Conservation (phyloP, 2,797 vertebrate species). For the Alosa sapidissima region DNA sequence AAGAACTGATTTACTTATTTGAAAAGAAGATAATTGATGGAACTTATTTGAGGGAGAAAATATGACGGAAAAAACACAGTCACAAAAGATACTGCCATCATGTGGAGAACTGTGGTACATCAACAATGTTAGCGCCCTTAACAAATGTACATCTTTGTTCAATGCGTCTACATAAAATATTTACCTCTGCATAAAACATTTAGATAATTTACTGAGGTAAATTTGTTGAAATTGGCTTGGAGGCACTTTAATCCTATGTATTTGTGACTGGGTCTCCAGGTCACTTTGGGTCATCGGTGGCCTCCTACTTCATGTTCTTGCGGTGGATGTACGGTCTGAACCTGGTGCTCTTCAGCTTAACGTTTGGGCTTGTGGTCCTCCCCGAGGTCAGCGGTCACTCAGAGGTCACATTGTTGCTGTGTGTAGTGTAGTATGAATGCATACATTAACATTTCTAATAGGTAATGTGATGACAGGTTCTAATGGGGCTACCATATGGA, state of each 20-base stretch:
- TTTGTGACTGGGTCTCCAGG: conserved; percentile 67
- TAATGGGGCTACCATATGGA: conserved; percentile 95
- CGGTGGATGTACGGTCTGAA: conserved; percentile 99
- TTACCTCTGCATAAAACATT: neutral
- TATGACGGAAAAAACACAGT: neutral
- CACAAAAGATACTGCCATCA: neutral
- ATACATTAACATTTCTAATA: neutral
- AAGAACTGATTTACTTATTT: neutral
- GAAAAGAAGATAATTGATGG: too few relatives aligned
- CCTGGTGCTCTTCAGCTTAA: conserved; percentile 93
- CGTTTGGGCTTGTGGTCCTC: conserved; percentile 95
- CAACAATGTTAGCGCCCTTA: neutral
- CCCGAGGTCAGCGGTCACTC: conserved; percentile 82
- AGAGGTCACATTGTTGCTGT: neutral
- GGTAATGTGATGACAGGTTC: conserved; percentile 68
- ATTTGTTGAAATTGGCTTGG: neutral
- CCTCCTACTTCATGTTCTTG: conserved; percentile 98
- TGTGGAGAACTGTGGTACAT: neutral
- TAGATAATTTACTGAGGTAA: neutral
- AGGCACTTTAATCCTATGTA: neutral
- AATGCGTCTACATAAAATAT: neutral
- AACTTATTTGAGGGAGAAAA: neutral
- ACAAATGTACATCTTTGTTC: neutral
- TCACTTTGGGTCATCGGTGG: conserved; percentile 97
- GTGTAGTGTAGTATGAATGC: neutral